Conservation (phyloP, 2,797 vertebrate genomes). For the Hozukius guyotensis region DNA sequence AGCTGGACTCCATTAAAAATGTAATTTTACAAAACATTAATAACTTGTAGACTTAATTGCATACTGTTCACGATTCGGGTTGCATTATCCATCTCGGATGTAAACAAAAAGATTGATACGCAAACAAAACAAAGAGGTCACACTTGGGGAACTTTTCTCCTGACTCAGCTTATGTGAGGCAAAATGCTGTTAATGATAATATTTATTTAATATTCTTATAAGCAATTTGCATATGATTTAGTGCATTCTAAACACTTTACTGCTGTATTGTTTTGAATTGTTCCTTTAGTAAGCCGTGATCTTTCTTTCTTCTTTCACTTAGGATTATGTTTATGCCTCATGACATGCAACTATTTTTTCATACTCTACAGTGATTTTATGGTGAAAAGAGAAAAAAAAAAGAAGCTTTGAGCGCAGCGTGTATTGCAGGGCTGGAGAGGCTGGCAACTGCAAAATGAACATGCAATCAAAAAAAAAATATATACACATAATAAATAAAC, state of each 20-base stretch:
- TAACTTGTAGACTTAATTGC: slow-evolving; percentile 36
- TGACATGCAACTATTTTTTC: background rate
- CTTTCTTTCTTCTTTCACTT: background rate
- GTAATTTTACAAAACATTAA: slow-evolving; percentile 40
- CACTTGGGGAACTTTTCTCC: slow-evolving; percentile 26
- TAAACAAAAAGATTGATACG: slow-evolving; percentile 44
- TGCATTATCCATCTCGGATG: slow-evolving; percentile 29
- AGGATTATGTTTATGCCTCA: background rate
- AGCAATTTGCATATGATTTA: background rate
- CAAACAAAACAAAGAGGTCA: slow-evolving; percentile 4
- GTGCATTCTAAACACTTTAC: background rate
- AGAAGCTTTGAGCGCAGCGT: too few relatives aligned
- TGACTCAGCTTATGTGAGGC: slow-evolving; percentile 1
- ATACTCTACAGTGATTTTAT: too few relatives aligned
- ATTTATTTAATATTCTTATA: background rate
- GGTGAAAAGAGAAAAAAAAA: too few relatives aligned
- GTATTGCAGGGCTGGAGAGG: too few relatives aligned
- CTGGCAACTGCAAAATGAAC: background rate
- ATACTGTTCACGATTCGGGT: slow-evolving; percentile 20
- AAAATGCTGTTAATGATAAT: background rate
- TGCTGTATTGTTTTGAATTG: background rate
- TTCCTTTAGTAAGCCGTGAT: background rate
- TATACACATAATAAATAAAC: background rate
- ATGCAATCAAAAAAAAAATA: background rate
- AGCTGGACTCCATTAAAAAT: slow-evolving; percentile 51